Evolutionary conservation across 2,888 invertebrate species (phyloP), one percentile per base, ranked within the genome.

Genomic region (Synergus japonicus): DNA sequence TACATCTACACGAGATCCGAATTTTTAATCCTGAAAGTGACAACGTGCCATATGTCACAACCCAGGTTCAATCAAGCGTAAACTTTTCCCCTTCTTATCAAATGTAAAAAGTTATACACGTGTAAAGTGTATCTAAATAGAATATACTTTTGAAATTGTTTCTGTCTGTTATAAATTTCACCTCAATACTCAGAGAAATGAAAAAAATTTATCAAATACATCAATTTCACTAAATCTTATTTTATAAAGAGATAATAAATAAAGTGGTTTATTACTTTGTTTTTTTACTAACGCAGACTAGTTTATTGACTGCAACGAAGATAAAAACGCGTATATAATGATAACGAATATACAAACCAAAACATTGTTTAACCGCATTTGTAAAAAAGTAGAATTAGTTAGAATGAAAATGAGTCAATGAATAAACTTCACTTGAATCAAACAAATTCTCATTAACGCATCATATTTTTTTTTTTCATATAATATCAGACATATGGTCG

Each of bases 21-120:
- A 73, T 73, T 73, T 73, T 54, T 37, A 73, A 46, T 54, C 49
- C 54, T 10, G 54, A 37, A 73, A n/a, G 12, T 49, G 29, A 73
- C 18, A 37, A 54, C 46, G 29, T 73, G 44, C 22, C 44, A 22
- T 67, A 13, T 44, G 22, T n/a, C 41, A 67, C 67, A 67, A 12
- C 13, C 67, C 18, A 18, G 12, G 43, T 67, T 46, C 22, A 12
- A 46, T 13, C 18, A 67, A 44, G 44, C 67, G 46, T 8, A 46
- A 22, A 22, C 67, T 22, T 60, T 67, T 13, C 18, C 43, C 22
- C 22, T 43, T 44, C 13, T 67, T 12, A 7, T 43, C 43, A 37
- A 18, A n/a, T 54, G 9, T n/a, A n/a, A 54, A 54, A 54, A n/a
- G 8, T 9, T 8, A 9, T 18, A n/a, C 9, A 54, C 54, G 54